These are phyloP conservation scores for Apocrypta bakeri DNA, from an alignment of 1,140 invertebrate genomes.

Conservation along the genomic window DNA sequence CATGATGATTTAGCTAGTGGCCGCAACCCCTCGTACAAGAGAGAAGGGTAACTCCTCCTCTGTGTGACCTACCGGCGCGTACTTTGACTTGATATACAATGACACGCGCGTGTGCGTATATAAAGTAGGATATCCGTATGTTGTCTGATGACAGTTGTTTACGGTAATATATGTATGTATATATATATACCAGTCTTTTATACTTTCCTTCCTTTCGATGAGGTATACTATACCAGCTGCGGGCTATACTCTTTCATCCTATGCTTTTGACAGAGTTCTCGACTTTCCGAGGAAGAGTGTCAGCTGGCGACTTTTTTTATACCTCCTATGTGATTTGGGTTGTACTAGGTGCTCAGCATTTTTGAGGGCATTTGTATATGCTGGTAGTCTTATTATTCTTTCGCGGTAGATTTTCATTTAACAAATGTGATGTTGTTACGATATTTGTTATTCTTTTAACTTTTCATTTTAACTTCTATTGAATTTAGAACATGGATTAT, in stretches of 20 bases:
- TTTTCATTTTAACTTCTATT: no score
- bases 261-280: not conserved
- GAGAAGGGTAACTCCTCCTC: constrained; percentile 28
- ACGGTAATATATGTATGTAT: not conserved
- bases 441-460: no score
- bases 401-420: no score
- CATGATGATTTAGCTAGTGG: constrained; percentile 61
- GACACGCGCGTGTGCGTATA: not conserved
- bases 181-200: no score
- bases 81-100: not conserved
- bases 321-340: not conserved
- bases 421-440: no score
- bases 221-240: not conserved
- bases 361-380: not conserved
- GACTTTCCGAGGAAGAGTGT: not conserved
- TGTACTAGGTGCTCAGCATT: not conserved
- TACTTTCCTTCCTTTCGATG: not conserved
- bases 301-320: constrained; percentile 13
- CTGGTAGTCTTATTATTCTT: no score
- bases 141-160: not conserved
- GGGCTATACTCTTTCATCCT: not conserved
- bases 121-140: not conserved
- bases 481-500: no score
- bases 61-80: not conserved
- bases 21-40: constrained; percentile 61